Evolutionary conservation across 2,888 invertebrate genomes (phyloP).

Genomic region (Metalampra italica): DNA sequence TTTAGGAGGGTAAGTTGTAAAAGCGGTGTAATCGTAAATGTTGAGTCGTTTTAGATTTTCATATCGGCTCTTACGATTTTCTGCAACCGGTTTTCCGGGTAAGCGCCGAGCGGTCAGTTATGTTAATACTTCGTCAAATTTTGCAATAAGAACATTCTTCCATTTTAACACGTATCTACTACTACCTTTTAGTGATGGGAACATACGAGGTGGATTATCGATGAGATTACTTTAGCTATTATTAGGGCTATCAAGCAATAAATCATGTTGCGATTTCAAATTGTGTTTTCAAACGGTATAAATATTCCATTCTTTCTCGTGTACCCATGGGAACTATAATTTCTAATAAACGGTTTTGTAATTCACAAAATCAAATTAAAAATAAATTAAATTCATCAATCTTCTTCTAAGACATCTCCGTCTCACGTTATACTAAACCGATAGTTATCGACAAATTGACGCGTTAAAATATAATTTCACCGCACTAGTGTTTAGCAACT

Average conservation of each 20-base stretch:
- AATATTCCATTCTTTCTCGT: background rate
- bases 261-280: background rate
- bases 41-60: slow-evolving; percentile 24
- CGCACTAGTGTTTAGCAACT: slow-evolving; percentile 27
- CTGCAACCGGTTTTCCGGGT: slow-evolving; percentile 28
- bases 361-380: background rate
- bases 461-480: background rate
- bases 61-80: slow-evolving; percentile 30
- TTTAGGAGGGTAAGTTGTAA: slow-evolving; percentile 14
- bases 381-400: background rate
- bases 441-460: background rate
- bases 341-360: background rate
- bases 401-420: background rate
- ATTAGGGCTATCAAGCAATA: background rate
- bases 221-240: slow-evolving; percentile 9
- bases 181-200: slow-evolving; percentile 19
- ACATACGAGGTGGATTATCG: slow-evolving; percentile 15
- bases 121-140: slow-evolving; percentile 27
- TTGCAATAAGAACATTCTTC: slow-evolving; percentile 38
- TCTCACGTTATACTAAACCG: background rate
- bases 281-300: background rate
- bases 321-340: background rate
- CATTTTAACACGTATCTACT: slow-evolving; percentile 21
- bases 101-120: slow-evolving; percentile 10
- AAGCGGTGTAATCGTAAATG: slow-evolving; percentile 17